These are phyloP conservation scores for Hydractinia echinata DNA, from an alignment of 30 jellyfish, hydroid and myxozoan genomes.

Conservation along the genomic window DNA sequence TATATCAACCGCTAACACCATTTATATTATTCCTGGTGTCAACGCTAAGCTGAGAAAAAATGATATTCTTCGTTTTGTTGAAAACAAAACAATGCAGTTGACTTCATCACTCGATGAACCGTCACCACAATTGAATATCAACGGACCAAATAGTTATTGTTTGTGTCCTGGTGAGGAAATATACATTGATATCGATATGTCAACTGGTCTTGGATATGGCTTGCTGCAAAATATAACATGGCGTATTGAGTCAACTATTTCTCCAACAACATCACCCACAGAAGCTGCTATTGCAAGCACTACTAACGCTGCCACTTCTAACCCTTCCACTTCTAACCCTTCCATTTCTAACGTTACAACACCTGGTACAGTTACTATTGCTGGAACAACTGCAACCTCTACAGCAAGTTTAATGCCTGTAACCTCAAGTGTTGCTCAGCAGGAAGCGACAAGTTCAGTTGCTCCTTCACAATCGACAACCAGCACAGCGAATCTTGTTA, in stretches of 20 bases:
- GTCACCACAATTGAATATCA: background rate
- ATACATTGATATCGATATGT: background rate
- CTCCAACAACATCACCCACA: too few species aligned
- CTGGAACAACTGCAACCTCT: too few species aligned
- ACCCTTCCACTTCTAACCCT: too few species aligned
- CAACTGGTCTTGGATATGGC: background rate
- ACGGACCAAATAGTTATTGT: background rate
- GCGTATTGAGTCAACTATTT: background rate
- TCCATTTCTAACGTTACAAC: too few species aligned
- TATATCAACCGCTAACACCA: background rate
- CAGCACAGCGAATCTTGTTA: too few species aligned
- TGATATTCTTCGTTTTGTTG: background rate
- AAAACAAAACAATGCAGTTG: background rate
- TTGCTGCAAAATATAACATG: background rate
- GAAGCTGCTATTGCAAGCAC: too few species aligned
- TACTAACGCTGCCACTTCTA: too few species aligned
- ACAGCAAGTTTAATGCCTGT: too few species aligned
- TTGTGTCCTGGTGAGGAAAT: conserved; percentile 8
- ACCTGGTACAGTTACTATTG: too few species aligned
- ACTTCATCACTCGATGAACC: background rate
- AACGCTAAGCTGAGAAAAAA: background rate
- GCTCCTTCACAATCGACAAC: too few species aligned
- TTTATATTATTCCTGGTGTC: background rate
- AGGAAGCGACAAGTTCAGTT: too few species aligned
- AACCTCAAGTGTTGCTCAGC: too few species aligned